Base-by-base conservation (phyloP, 1,140 invertebrate genomes). In the Elymnias hypermnestra region DNA sequence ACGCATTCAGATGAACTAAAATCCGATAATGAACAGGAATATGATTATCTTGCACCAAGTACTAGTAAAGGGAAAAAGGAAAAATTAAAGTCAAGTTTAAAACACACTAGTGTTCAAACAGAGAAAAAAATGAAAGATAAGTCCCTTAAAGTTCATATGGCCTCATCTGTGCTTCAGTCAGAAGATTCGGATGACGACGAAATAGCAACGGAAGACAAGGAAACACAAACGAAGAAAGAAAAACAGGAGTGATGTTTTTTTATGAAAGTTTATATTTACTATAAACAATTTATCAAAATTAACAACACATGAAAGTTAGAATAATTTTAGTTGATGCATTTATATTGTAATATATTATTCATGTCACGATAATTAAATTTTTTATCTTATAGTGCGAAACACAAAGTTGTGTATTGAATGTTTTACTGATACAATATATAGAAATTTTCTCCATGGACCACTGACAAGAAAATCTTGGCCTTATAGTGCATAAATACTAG, bases 21-120 rank as follows among this genome's bases (percentile, higher is more conserved):
- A 13, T 2, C 26, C 33, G 14, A 10, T 33, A 31, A 5, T 9
- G 12, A 18, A 31, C 29, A 1, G 1, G 26, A 33, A 0, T 10
- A 22, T 28, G 17, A 52, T 18, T 8, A 10, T 8, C 12, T 1
- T 3, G 23, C 45, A 28, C 39, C 38, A 19, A 28, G 54, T 13
- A 38, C 47, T 5, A 50, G 54, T 28, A 44, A 25, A 7, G 29
- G 43, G 36, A 4, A n/a, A n/a, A 8, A 26, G 2, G 47, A 42
- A 49, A 52, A 48, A 2, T 59, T 55, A n/a, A 70, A 66, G 47
- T 71, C 68, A 6, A 74, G 54, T 58, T 48, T 74, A 26, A 77
- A 71, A 53, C 39, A 51, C 31, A 40, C 56, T 9, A 51, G 49
- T 25, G 39, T 63, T 15, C 74, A 73, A 57, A 78, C 72, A 1